Percentiles rank a stretch among this genome's conserved stretches.
Conservation (phyloP, 2,797 vertebrate genomes). For the Lophotriccus pileatus region DNA sequence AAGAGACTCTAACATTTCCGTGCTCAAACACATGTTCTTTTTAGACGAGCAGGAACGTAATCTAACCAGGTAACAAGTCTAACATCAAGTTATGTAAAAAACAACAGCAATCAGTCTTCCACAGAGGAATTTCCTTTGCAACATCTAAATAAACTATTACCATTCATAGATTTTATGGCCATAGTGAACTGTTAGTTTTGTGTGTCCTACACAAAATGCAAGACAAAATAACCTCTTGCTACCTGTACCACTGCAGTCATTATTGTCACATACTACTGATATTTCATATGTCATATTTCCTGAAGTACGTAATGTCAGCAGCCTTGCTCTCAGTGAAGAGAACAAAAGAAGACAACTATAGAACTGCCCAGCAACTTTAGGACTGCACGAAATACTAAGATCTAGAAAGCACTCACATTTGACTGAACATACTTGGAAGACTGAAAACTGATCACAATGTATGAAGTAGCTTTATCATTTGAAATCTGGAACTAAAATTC, state of each 20-base stretch:
- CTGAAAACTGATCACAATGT: neutral
- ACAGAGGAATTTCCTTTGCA: neutral
- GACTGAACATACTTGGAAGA: neutral
- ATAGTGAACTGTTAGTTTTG: neutral
- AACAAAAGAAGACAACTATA: neutral
- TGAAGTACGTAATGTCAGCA: neutral
- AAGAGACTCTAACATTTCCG: neutral
- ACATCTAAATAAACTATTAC: neutral
- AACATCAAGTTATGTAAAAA: neutral
- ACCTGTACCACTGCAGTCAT: neutral
- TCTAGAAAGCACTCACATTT: neutral
- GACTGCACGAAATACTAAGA: neutral
- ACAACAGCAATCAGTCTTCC: neutral
- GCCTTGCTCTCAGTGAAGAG: neutral
- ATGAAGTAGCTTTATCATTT: neutral
- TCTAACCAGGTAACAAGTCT: neutral
- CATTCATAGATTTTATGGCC: neutral
- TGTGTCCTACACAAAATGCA: neutral
- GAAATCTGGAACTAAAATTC: neutral
- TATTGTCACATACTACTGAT: neutral
- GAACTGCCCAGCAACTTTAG: neutral
- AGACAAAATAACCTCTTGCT: neutral
- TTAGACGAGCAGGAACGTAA: neutral
- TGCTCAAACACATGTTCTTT: neutral
- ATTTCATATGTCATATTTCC: neutral